Percentiles rank a stretch among this genome's conserved stretches.
These are phyloP conservation scores for Drosophila quadrilineata DNA, from an alignment of 1,140 invertebrate species.

Conservation along the genomic window DNA sequence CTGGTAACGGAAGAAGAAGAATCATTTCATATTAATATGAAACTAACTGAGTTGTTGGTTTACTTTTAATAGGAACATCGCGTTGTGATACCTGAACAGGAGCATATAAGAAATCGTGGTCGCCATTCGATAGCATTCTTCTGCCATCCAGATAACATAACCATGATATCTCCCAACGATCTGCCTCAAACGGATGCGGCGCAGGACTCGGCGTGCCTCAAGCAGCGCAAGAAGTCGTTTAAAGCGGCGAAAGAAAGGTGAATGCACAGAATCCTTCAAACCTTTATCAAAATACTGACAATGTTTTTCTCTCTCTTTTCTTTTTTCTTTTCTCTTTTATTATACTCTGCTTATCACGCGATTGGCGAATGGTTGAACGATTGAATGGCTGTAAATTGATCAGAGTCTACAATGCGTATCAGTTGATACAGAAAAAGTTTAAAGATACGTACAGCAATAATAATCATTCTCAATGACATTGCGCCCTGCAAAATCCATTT, in stretches of 20 bases:
- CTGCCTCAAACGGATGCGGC: slow-evolving; percentile 78
- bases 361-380: no score
- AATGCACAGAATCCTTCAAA: not conserved
- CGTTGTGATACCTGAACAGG: slow-evolving; percentile 86
- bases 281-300: slow-evolving; percentile 44
- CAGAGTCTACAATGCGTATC: slow-evolving; percentile 86
- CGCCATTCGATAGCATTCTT: slow-evolving; percentile 90
- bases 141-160: slow-evolving; percentile 86
- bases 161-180: slow-evolving; percentile 83
- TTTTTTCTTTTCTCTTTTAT: slow-evolving; percentile 6
- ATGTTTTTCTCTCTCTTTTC: no score
- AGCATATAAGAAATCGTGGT: slow-evolving; percentile 83
- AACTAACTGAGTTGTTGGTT: not conserved
- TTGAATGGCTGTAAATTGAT: no score
- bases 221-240: slow-evolving; percentile 82
- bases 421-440: slow-evolving; percentile 87
- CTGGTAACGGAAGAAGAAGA: slow-evolving; percentile 83
- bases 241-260: slow-evolving; percentile 80
- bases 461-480: slow-evolving; percentile 56
- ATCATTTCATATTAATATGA: not conserved
- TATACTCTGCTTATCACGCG: no score
- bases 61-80: slow-evolving; percentile 84
- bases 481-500: not conserved
- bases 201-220: slow-evolving; percentile 80
- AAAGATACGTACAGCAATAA: slow-evolving; percentile 85